These are phyloP conservation scores for Orthosia cruda DNA, from an alignment of 2,888 invertebrate genomes.

Conservation along the genomic window DNA sequence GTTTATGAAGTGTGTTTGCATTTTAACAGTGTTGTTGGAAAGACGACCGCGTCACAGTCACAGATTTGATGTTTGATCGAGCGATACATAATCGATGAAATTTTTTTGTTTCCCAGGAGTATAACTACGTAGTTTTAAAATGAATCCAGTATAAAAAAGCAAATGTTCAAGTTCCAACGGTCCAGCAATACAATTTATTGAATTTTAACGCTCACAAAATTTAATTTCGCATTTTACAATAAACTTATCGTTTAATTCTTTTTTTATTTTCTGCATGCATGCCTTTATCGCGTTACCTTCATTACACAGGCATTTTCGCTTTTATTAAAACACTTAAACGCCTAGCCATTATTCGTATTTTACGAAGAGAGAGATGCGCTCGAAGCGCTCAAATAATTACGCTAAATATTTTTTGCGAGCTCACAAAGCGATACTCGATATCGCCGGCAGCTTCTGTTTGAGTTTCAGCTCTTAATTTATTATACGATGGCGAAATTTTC, in stretches of 20 bases:
- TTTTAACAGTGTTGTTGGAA: slow-evolving; percentile 1
- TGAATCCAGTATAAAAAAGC: background rate
- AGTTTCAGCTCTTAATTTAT: slow-evolving; percentile 80
- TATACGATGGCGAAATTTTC: slow-evolving; percentile 77
- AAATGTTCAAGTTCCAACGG: background rate
- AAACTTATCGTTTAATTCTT: background rate
- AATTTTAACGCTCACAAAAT: background rate
- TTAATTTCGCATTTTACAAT: background rate
- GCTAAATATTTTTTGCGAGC: slow-evolving; percentile 68
- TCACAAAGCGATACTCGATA: slow-evolving; percentile 69
- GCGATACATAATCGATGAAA: too few relatives aligned
- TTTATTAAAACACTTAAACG: slow-evolving; percentile 30
- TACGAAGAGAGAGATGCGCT: slow-evolving; percentile 40
- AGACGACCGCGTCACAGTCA: too few relatives aligned
- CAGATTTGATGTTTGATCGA: background rate
- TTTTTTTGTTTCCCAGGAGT: background rate
- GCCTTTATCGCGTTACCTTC: background rate
- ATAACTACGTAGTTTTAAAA: background rate
- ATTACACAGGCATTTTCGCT: slow-evolving; percentile 14
- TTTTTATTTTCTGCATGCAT: slow-evolving; percentile 1
- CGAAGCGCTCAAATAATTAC: slow-evolving; percentile 63
- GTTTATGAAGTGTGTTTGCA: background rate
- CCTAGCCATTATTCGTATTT: slow-evolving; percentile 29
- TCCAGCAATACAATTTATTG: background rate
- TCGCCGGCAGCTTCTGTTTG: slow-evolving; percentile 68